phyloP scores from a whole-genome alignment of 2,888 invertebrate genomes.

The Muscina levida region DNA sequence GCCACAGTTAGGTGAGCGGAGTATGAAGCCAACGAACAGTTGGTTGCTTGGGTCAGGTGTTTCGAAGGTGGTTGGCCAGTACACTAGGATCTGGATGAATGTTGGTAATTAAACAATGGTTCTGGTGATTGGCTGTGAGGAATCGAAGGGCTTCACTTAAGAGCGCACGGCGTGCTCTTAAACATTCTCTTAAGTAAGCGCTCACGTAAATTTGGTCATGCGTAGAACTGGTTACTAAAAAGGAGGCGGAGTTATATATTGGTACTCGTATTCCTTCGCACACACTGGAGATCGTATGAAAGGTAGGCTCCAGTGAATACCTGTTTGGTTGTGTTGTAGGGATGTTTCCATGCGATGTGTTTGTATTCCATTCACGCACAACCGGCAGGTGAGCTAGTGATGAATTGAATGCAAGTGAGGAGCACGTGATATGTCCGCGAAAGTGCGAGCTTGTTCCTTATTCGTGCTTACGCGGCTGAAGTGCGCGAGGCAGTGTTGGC shows the following conservation, averaged over 20 bases:
- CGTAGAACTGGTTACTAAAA: slow-evolving; percentile 74
- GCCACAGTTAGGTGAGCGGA: no score
- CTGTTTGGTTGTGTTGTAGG: slow-evolving; percentile 45
- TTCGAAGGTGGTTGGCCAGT: not conserved
- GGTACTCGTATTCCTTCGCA: slow-evolving; percentile 53
- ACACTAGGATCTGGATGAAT: not conserved
- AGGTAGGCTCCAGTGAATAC: slow-evolving; percentile 35
- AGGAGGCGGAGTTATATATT: slow-evolving; percentile 73
- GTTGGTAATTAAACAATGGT: not conserved
- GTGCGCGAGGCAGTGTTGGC: slow-evolving; percentile 69
- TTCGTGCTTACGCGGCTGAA: slow-evolving; percentile 74
- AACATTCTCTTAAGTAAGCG: slow-evolving; percentile 19
- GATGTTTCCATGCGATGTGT: slow-evolving; percentile 51
- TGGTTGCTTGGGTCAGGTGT: no score
- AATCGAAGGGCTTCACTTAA: not conserved
- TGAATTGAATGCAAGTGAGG: slow-evolving; percentile 72
- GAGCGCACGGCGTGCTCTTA: not conserved
- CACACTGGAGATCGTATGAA: slow-evolving; percentile 19
- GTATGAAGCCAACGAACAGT: no score
- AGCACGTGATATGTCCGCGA: slow-evolving; percentile 71
- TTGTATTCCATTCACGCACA: slow-evolving; percentile 44
- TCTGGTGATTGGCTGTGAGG: not conserved
- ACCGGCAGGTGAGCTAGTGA: slow-evolving; percentile 77
- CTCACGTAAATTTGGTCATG: slow-evolving; percentile 72
- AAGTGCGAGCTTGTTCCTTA: slow-evolving; percentile 73